Evolutionary conservation across 2,113 vertebrate species (phyloP).

Genomic region (Probosciger aterrimus): DNA sequence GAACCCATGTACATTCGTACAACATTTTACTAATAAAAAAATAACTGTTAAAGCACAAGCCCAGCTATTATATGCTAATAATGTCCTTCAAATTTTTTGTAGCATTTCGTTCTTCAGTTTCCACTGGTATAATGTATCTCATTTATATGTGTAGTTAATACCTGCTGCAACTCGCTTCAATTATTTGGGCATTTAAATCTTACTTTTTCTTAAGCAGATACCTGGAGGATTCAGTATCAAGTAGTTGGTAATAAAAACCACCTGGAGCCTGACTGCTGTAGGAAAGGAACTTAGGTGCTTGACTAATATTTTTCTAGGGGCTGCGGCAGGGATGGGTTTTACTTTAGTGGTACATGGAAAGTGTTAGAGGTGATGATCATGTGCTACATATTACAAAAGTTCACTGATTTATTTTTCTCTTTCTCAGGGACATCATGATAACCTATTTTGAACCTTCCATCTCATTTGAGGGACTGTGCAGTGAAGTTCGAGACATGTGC

Average conservation of each 20-base stretch:
- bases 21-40: neutral
- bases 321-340: neutral
- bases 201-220: neutral
- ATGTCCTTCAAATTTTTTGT: neutral
- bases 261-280: neutral
- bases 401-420: slow-evolving; percentile 34
- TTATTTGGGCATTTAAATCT: neutral
- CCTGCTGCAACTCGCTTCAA: neutral
- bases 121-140: neutral
- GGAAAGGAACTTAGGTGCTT: neutral
- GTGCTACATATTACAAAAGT: neutral
- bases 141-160: neutral
- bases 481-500: slow-evolving; percentile 96
- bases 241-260: neutral
- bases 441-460: slow-evolving; percentile 98
- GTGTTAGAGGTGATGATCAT: neutral
- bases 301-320: neutral
- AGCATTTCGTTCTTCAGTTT: neutral
- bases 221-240: neutral
- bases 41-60: neutral
- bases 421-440: slow-evolving; percentile 96
- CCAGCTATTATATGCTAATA: neutral
- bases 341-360: neutral
- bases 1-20: neutral
- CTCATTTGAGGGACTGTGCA: slow-evolving; percentile 90